These are phyloP conservation scores for Eubasilissa splendida DNA, from an alignment of 2,888 invertebrate species.

Conservation along the genomic window DNA sequence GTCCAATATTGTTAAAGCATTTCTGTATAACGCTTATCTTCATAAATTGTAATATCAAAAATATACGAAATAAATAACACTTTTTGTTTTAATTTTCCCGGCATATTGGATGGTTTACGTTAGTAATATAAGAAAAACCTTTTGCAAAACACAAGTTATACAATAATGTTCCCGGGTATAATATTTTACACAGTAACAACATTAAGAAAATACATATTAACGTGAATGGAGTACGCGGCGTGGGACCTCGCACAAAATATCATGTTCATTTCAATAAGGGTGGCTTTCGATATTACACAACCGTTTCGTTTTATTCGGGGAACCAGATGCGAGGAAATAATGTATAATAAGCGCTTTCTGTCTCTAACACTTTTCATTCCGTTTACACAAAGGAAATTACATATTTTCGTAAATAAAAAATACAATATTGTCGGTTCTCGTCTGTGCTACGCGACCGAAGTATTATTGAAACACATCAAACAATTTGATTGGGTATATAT, in stretches of 20 bases:
- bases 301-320: background rate
- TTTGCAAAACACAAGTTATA: no score
- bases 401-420: constrained; percentile 15
- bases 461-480: constrained; percentile 4
- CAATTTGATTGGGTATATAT: background rate
- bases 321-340: background rate
- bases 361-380: constrained; percentile 5
- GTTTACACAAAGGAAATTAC: constrained; percentile 21
- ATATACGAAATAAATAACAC: no score
- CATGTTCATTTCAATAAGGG: constrained; percentile 16
- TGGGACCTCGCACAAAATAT: background rate
- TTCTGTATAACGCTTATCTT: no score
- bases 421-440: background rate
- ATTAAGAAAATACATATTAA: no score
- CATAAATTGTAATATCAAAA: no score
- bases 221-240: no score
- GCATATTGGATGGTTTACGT: no score
- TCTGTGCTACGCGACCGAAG: background rate
- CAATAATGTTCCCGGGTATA: no score
- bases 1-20: no score
- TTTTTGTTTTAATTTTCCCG: no score
- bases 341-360: constrained; percentile 3
- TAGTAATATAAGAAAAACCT: no score
- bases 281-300: background rate
- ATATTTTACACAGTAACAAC: no score